Conservation (phyloP, 2,888 invertebrate genomes). For the Geophilus truncorum region DNA sequence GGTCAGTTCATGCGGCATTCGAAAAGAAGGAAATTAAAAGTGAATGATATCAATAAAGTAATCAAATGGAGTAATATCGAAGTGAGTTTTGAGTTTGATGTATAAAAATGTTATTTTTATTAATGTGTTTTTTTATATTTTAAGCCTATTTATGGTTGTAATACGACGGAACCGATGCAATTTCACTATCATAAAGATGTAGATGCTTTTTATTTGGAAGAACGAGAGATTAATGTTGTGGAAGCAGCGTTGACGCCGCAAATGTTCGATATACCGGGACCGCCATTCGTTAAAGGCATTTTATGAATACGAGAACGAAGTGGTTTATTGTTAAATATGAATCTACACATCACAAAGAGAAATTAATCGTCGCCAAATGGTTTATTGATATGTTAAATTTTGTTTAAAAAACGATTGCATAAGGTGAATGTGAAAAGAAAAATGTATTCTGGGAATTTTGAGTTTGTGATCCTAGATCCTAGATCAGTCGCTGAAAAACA, state of each 20-base stretch:
- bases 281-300: constrained; percentile 46
- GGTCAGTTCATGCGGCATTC: constrained; percentile 48
- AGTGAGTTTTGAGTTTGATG: constrained; percentile 40
- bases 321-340: too few species aligned
- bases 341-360: too few species aligned
- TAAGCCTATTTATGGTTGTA: constrained; percentile 46
- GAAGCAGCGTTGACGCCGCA: constrained; percentile 42
- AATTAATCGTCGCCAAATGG: too few species aligned
- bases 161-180: constrained; percentile 43
- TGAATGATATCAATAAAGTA: constrained; percentile 48
- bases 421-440: too few species aligned
- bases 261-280: constrained; percentile 43
- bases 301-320: constrained; percentile 38
- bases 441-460: too few species aligned
- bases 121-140: constrained; percentile 31
- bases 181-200: constrained; percentile 45
- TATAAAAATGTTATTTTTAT: not conserved
- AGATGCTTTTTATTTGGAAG: constrained; percentile 46
- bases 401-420: too few species aligned
- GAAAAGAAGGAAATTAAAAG: constrained; percentile 45
- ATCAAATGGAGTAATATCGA: constrained; percentile 45
- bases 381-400: too few species aligned
- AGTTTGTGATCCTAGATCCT: too few species aligned
- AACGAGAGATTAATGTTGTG: constrained; percentile 44
- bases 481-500: too few species aligned